Evolutionary conservation across 2,113 vertebrate species (phyloP).

Genomic region (Menura novaehollandiae): DNA sequence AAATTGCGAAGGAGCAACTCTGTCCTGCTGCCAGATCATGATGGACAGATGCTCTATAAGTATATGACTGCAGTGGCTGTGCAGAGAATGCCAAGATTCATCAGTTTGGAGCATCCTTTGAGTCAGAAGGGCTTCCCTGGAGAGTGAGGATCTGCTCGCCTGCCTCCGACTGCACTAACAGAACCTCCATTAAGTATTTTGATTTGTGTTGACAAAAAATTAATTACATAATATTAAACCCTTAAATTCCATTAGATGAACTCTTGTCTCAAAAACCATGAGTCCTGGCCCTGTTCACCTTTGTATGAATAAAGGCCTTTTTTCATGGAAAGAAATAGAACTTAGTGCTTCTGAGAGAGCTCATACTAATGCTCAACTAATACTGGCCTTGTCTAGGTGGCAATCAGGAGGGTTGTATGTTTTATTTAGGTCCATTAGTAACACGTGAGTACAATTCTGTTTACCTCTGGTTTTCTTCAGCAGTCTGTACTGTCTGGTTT

Average conservation of each 20-base stretch:
- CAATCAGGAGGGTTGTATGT: background rate
- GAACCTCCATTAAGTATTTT: background rate
- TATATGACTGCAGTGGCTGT: background rate
- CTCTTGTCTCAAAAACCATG: background rate
- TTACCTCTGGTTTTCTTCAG: background rate
- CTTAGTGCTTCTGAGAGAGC: background rate
- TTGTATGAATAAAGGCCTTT: background rate
- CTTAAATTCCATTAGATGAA: background rate
- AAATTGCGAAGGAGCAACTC: background rate
- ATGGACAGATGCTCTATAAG: background rate
- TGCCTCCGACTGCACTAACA: background rate
- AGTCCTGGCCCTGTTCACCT: background rate
- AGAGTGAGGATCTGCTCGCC: accelerated
- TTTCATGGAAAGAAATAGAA: background rate
- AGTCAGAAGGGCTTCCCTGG: background rate
- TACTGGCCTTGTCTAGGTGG: background rate
- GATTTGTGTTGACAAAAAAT: background rate
- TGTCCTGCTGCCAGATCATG: background rate
- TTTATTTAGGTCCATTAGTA: background rate
- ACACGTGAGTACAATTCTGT: background rate
- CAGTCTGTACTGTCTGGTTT: background rate
- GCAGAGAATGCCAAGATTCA: background rate
- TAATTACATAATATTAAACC: background rate
- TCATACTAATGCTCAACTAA: no score
- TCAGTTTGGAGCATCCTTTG: background rate